These are phyloP conservation scores for Myopa testacea DNA, from an alignment of 2,888 invertebrate species.

Conservation along the genomic window DNA sequence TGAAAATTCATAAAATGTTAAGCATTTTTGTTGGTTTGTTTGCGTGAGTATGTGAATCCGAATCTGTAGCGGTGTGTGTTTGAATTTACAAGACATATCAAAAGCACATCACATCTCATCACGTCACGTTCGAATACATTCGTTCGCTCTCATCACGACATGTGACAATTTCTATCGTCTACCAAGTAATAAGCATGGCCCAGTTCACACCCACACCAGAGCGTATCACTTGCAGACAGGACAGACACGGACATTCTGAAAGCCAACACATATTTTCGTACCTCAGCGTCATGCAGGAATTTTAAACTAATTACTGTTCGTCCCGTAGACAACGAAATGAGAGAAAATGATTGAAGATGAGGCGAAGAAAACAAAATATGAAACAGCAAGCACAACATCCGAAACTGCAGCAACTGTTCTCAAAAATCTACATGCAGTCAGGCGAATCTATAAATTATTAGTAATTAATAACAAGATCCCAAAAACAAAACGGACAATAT, in stretches of 20 bases:
- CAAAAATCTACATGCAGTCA: conserved; percentile 9
- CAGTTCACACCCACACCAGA: conserved; percentile 5
- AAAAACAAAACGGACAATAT: not conserved
- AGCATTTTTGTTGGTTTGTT: no score
- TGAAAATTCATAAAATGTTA: no score
- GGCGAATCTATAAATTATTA: conserved; percentile 16
- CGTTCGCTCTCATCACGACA: conserved; percentile 21
- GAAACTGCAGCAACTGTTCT: not conserved
- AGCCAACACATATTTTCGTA: no score
- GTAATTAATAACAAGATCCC: conserved; percentile 13
- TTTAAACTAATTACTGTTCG: not conserved
- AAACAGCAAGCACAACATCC: not conserved
- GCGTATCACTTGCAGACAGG: not conserved
- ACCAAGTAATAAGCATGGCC: conserved; percentile 3
- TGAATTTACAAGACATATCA: no score
- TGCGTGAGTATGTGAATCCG: not conserved
- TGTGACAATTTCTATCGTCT: conserved; percentile 22
- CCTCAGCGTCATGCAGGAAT: not conserved
- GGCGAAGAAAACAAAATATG: conserved; percentile 5
- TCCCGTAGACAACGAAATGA: not conserved
- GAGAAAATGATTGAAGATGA: not conserved
- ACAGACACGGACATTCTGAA: no score
- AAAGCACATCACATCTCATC: not conserved
- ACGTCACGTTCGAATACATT: conserved; percentile 8
- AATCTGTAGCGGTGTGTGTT: not conserved